Evolutionary conservation across 2,888 invertebrate species (phyloP).

Genomic region (Tillus elongatus): DNA sequence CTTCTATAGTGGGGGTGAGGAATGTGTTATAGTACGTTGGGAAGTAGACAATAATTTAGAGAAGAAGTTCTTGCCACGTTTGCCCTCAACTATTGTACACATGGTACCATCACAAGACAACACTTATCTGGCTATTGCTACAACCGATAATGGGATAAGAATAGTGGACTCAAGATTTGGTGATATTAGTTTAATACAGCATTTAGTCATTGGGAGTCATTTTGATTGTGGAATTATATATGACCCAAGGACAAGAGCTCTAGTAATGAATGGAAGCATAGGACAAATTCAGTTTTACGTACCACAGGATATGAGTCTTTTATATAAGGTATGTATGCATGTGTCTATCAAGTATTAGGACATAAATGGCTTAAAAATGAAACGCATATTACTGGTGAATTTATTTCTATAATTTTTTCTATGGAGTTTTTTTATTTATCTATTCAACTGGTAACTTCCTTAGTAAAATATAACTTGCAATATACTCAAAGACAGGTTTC

Average conservation of each 20-base stretch:
- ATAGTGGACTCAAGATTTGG: constrained; percentile 47
- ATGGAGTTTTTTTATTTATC: no score
- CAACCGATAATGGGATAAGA: constrained; percentile 59
- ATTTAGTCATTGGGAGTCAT: constrained; percentile 54
- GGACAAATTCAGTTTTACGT: constrained; percentile 71
- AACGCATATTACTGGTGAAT: no score
- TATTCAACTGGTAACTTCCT: no score
- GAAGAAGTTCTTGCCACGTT: constrained; percentile 55
- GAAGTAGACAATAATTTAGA: constrained; percentile 38
- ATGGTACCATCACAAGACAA: constrained; percentile 54
- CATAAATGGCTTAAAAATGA: no score
- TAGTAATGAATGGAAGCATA: constrained; percentile 62
- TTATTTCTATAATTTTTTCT: no score
- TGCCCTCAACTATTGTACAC: constrained; percentile 58
- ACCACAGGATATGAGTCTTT: constrained; percentile 51
- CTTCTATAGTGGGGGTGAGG: constrained; percentile 69
- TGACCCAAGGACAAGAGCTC: constrained; percentile 55
- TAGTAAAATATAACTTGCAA: no score
- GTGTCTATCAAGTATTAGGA: no score
- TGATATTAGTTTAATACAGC: constrained; percentile 53
- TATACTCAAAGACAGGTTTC: no score
- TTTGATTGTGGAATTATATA: constrained; percentile 50
- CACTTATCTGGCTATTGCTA: constrained; percentile 54
- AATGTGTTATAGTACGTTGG: constrained; percentile 74
- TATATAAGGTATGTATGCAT: constrained; percentile 58